Evolutionary conservation across 2,113 vertebrate species (phyloP).

Genomic region (Oncorhynchus mykiss): DNA sequence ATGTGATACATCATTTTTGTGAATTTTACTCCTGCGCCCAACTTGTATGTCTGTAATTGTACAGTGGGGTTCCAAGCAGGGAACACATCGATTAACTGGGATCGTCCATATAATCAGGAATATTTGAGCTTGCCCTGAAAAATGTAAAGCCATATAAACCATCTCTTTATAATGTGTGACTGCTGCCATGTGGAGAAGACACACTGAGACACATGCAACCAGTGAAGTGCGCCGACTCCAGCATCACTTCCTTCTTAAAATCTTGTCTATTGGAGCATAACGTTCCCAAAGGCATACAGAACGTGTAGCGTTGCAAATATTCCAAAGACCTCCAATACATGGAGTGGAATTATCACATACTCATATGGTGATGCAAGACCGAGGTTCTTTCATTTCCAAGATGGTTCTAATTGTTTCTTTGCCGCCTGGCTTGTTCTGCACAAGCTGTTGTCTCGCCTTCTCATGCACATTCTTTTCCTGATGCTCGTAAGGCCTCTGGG

Average conservation of each 20-base stretch:
- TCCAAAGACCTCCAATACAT: constrained; percentile 37
- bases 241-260: constrained; percentile 27
- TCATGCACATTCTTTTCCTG: constrained; percentile 71
- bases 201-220: constrained; percentile 33
- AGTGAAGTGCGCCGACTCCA: constrained; percentile 12
- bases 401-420: constrained; percentile 79
- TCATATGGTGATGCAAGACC: constrained; percentile 57
- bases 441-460: constrained; percentile 67
- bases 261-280: constrained; percentile 21
- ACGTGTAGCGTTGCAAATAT: constrained; percentile 8
- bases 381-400: constrained; percentile 76
- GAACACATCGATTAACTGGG: constrained; percentile 50
- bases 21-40: constrained; percentile 29
- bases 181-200: constrained; percentile 33
- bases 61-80: constrained; percentile 36
- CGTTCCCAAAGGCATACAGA: constrained; percentile 3
- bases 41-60: constrained; percentile 43
- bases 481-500: constrained; percentile 60
- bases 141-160: constrained; percentile 41
- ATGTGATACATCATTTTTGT: constrained; percentile 54
- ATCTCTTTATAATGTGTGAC: constrained; percentile 48
- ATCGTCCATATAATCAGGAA: constrained; percentile 44
- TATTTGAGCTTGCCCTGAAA: constrained; percentile 48
- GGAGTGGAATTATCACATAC: constrained; percentile 72
- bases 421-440: constrained; percentile 55